Conservation (phyloP, 2,888 invertebrate genomes). For the Crepidodera aurea region DNA sequence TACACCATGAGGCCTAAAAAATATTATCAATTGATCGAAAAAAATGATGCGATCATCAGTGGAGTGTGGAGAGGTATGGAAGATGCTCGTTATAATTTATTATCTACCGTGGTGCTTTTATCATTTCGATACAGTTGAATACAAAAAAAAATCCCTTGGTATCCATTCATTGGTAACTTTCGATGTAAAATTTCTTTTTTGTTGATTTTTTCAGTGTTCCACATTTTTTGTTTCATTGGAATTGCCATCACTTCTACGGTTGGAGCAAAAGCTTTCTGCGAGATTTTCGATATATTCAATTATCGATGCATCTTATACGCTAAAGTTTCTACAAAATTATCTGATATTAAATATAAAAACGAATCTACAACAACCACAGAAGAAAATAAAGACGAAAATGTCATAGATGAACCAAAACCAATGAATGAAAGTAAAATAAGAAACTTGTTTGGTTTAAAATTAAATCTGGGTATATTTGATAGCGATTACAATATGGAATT, state of each 20-base stretch:
- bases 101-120: too few species aligned
- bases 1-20: conserved; percentile 29
- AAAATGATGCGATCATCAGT: conserved; percentile 4
- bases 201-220: conserved; percentile 15
- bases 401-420: neutral
- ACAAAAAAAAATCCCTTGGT: too few species aligned
- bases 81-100: neutral
- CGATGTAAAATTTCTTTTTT: neutral
- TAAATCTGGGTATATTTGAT: conserved; percentile 11
- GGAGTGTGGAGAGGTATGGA: conserved; percentile 22
- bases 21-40: conserved; percentile 25
- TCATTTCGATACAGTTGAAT: too few species aligned
- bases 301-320: conserved; percentile 35
- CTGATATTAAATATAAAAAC: conserved; percentile 11
- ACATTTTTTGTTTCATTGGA: conserved; percentile 22
- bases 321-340: conserved; percentile 23
- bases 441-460: neutral
- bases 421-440: too few species aligned
- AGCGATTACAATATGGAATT: conserved; percentile 8
- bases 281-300: conserved; percentile 37
- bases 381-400: neutral
- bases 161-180: too few species aligned
- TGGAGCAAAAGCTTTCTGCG: conserved; percentile 41
- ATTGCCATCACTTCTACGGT: conserved; percentile 12
- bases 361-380: neutral